phyloP scores from a whole-genome alignment of 2,113 vertebrate species.

The Gobio gobio region DNA sequence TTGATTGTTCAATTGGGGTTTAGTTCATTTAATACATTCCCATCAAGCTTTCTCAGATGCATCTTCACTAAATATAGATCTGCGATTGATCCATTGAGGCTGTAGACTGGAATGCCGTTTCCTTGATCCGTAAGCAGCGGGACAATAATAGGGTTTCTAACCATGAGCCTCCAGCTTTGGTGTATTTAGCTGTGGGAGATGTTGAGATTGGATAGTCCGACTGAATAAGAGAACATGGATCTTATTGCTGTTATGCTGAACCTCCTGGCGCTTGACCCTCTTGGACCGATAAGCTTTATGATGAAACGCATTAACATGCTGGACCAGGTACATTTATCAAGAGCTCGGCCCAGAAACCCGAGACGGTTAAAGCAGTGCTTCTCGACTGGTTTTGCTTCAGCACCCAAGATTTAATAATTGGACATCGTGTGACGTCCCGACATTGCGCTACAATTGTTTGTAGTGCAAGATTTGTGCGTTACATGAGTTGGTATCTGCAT shows the following conservation, averaged over 20 bases:
- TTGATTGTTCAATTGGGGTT: constrained; percentile 19
- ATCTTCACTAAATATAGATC: constrained; percentile 47
- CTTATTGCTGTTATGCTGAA: constrained; percentile 73
- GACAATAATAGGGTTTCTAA: constrained; percentile 27
- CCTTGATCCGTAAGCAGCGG: constrained; percentile 15
- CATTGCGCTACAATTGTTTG: not conserved
- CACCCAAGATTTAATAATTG: not conserved
- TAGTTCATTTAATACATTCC: constrained; percentile 39
- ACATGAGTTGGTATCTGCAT: not conserved
- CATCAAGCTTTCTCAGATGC: constrained; percentile 42
- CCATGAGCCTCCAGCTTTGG: constrained; percentile 9
- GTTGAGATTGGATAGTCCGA: constrained; percentile 52
- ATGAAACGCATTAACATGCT: constrained; percentile 80
- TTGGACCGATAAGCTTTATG: constrained; percentile 76
- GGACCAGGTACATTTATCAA: constrained; percentile 76
- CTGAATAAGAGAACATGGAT: constrained; percentile 63
- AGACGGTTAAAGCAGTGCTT: constrained; percentile 14
- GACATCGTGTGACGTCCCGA: not conserved
- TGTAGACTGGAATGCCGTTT: constrained; percentile 21
- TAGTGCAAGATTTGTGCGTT: not conserved
- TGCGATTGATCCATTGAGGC: constrained; percentile 32
- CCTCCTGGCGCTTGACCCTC: constrained; percentile 73
- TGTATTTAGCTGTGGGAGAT: constrained; percentile 41
- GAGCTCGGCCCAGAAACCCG: constrained; percentile 27
- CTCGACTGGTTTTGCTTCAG: constrained; percentile 1